Evolutionary conservation across 2,888 invertebrate species (phyloP).

Genomic region (Spialia ferax): DNA sequence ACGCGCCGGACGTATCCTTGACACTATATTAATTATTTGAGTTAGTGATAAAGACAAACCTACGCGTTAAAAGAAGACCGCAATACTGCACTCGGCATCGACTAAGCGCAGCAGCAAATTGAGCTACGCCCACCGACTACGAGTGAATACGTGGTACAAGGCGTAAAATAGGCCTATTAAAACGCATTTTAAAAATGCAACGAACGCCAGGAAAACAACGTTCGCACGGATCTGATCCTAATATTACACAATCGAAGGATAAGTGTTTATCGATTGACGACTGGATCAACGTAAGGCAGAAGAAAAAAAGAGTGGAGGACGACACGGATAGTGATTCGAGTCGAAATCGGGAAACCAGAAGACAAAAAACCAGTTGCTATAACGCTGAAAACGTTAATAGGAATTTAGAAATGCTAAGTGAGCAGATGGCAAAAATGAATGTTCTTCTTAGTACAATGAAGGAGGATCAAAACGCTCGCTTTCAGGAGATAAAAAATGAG

Average conservation of each 20-base stretch:
- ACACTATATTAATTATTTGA: not conserved
- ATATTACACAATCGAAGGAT: not conserved
- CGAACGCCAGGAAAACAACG: not conserved
- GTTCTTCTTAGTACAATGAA: not conserved
- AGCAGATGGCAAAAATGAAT: not conserved
- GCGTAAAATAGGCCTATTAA: constrained; percentile 15
- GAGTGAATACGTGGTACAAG: not conserved
- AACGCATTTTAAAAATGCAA: constrained; percentile 1
- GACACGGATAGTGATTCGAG: not conserved
- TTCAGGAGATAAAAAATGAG: constrained; percentile 9
- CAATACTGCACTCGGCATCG: not conserved
- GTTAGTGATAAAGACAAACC: not conserved
- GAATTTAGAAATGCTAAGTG: not conserved
- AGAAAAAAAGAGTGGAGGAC: constrained; percentile 5
- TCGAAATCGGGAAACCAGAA: not conserved
- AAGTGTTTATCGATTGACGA: not conserved
- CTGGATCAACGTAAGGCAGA: not conserved
- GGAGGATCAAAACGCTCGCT: constrained; percentile 21
- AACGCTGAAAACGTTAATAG: not conserved
- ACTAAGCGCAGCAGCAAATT: not conserved
- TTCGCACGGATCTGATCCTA: constrained; percentile 42
- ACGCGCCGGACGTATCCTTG: not conserved
- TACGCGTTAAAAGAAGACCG: constrained; percentile 3
- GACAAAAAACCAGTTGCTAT: not conserved
- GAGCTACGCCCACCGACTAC: not conserved